Evolutionary conservation across 2,888 invertebrate genomes (phyloP).

Genomic region (Clistopyga incitator): DNA sequence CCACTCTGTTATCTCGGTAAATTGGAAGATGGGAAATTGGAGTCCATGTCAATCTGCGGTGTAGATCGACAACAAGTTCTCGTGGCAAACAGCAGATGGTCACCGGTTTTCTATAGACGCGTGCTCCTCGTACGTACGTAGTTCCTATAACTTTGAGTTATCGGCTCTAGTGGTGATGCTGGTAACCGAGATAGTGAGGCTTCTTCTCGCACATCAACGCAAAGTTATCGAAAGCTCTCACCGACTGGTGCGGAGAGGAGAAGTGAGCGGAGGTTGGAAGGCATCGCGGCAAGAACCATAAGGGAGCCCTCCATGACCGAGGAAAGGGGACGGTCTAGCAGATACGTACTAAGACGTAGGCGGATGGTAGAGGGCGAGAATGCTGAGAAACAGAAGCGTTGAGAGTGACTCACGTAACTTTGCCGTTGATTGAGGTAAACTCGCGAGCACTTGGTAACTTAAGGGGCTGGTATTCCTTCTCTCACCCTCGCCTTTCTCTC

Average conservation of each 20-base stretch:
- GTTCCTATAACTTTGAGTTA: constrained; percentile 4
- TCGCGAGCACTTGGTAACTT: constrained; percentile 73
- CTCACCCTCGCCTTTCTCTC: constrained; percentile 5
- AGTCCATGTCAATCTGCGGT: background rate
- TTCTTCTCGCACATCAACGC: constrained; percentile 5
- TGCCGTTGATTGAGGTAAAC: constrained; percentile 77
- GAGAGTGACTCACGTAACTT: constrained; percentile 74
- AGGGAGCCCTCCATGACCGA: constrained; percentile 5
- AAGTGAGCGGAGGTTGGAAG: background rate
- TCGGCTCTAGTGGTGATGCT: constrained; percentile 11
- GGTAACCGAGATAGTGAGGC: background rate
- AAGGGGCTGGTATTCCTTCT: constrained; percentile 62
- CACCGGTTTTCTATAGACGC: background rate
- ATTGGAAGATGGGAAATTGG: too few relatives aligned
- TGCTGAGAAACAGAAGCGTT: constrained; percentile 56
- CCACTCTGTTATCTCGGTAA: background rate
- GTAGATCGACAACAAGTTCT: background rate
- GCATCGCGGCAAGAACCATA: background rate
- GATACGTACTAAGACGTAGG: background rate
- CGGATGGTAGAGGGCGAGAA: constrained; percentile 7
- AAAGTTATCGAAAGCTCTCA: constrained; percentile 24
- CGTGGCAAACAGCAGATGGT: background rate
- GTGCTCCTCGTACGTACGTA: background rate
- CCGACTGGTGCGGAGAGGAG: background rate
- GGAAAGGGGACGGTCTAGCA: constrained; percentile 8